Evolutionary conservation across 92 coral and sea anemone genomes (phyloP), one percentile per base, ranked within the genome.

Genomic region (Parazoanthus atlanticus): DNA sequence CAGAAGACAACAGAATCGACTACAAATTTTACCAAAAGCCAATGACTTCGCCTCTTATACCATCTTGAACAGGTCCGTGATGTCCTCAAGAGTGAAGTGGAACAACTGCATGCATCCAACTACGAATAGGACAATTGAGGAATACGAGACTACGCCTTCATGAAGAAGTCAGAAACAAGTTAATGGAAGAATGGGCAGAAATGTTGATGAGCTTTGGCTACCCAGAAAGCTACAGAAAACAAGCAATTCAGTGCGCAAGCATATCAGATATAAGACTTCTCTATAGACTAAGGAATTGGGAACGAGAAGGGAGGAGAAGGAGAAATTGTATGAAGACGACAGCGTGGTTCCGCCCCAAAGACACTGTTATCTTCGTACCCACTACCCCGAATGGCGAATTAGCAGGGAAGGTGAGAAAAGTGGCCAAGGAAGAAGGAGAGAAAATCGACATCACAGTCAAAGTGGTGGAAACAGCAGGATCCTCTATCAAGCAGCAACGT

Each of bases 101-200:
- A 80, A 36, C 1, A 38, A 38, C 43, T n/a, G n/a, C n/a, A n/a
- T 38, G 43, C 43, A 6, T 38, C 43, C 43, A 38, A 38, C 43
- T 3, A 38, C 3, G 71, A 54, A 80, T 52, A 49, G 30, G 85
- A 8, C 6, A 19, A 65, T 28, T 80, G 0, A 26, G 72, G 34
- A 49, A 80, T 72, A 80, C 85, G 17, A 54, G 71, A 31, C 40
- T 38, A 80, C 15, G 72, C 46, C 85, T 54, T 30, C 72, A 80
- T 80, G 85, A 34, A 7, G 30, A 54, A 25, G 80, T 34, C 16
- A 16, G 16, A 5, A 76, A 40, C 54, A 76, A 38, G n/a, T 38
- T 38, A 38, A 38, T 58, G 67, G 67, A 58, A 16, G 67, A 58
- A 58, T 58, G 67, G 17, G 25, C 17, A 2, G 7, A 58, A 8